A percentile compares a stretch with the other conserved stretches of the same genome.
These are phyloP conservation scores for Peromyscus melanophrys DNA, from an alignment of 2,797 vertebrate species.

Conservation along the genomic window DNA sequence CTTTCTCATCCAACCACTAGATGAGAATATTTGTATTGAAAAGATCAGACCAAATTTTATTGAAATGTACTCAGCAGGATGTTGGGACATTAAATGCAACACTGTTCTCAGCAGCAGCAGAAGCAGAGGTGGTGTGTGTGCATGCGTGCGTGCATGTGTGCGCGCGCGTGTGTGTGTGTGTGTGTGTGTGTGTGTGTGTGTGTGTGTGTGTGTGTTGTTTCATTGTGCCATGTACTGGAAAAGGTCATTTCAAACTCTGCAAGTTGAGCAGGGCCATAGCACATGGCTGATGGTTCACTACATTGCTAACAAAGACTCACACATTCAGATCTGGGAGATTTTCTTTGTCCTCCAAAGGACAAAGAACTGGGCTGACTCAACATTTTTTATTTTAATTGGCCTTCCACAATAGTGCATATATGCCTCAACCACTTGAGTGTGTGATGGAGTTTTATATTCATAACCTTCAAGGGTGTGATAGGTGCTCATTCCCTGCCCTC, in stretches of 20 bases:
- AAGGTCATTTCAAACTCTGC: background rate
- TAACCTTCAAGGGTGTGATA: background rate
- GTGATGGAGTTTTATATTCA: background rate
- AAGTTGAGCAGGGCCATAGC: background rate
- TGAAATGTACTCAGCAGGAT: background rate
- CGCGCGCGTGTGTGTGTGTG: background rate
- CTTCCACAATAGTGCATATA: background rate
- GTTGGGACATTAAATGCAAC: background rate
- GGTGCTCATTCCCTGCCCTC: background rate
- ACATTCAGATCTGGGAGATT: background rate
- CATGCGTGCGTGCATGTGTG: background rate
- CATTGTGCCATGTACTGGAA: background rate
- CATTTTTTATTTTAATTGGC: background rate
- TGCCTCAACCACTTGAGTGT: background rate
- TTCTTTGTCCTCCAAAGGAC: background rate
- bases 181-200: background rate
- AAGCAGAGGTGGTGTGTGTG: too few species aligned
- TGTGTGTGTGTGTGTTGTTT: background rate
- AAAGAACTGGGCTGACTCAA: background rate
- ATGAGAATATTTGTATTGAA: background rate
- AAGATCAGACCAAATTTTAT: background rate
- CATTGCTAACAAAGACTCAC: background rate
- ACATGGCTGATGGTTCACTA: background rate
- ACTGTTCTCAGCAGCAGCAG: constrained; percentile 1
- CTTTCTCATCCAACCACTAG: background rate